phyloP scores from a whole-genome alignment of 2,888 invertebrate species.

The Phortica magna region DNA sequence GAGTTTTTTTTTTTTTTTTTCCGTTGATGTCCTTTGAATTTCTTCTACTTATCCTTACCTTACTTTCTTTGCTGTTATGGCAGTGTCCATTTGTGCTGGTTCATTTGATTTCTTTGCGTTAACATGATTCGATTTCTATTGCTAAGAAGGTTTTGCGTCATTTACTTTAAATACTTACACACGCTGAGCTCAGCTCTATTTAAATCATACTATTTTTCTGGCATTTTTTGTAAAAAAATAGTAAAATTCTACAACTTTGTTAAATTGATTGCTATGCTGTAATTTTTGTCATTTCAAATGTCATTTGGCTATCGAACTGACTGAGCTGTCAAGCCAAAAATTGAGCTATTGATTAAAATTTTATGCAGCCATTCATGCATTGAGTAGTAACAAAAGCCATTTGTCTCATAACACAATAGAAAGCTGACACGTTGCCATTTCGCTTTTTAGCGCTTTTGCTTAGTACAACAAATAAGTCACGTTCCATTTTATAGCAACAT shows the following conservation, averaged over 20 bases:
- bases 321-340: too few species aligned
- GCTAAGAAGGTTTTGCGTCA: constrained; percentile 62
- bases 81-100: constrained; percentile 62
- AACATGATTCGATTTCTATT: constrained; percentile 65
- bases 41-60: constrained; percentile 36
- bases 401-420: too few species aligned
- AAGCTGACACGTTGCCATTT: too few species aligned
- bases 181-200: constrained; percentile 29
- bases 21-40: constrained; percentile 38
- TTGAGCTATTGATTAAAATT: too few species aligned
- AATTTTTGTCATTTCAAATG: too few species aligned
- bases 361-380: too few species aligned
- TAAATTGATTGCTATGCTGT: constrained; percentile 11
- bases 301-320: too few species aligned
- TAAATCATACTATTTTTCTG: constrained; percentile 57
- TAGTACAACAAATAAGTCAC: too few species aligned
- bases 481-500: too few species aligned
- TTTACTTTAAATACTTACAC: constrained; percentile 60
- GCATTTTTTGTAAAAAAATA: constrained; percentile 56
- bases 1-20: constrained; percentile 11
- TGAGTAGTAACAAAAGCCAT: too few species aligned
- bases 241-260: too few species aligned
- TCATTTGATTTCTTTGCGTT: constrained; percentile 65
- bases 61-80: constrained; percentile 43
- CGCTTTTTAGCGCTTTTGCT: too few species aligned